A percentile compares a stretch with the other conserved stretches of the same genome.
Evolutionary conservation across 1,140 invertebrate species (phyloP).

Genomic region (Temnothorax curvispinosus): DNA sequence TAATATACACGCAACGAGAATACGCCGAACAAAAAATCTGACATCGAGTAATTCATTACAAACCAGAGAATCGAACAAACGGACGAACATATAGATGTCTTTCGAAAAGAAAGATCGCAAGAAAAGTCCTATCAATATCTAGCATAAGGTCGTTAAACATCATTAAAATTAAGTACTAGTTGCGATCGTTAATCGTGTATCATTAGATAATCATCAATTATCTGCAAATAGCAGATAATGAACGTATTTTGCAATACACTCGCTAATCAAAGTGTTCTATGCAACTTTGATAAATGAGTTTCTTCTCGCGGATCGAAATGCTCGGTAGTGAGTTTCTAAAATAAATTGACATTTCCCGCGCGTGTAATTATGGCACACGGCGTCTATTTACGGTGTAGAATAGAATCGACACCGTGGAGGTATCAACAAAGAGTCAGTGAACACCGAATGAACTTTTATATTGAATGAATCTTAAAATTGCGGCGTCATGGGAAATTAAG

Average conservation of each 20-base stretch:
- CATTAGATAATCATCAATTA: slow-evolving; percentile 8
- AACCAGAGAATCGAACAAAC: background rate
- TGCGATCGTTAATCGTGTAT: background rate
- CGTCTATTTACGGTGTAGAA: slow-evolving; percentile 15
- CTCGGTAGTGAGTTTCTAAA: slow-evolving; percentile 9
- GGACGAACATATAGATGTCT: background rate
- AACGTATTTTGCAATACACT: background rate
- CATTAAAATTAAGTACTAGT: background rate
- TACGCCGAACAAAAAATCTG: background rate
- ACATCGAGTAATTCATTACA: background rate
- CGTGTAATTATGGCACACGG: slow-evolving; percentile 16
- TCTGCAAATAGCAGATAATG: background rate
- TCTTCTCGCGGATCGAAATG: background rate
- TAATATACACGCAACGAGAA: background rate
- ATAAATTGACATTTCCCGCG: slow-evolving; percentile 37
- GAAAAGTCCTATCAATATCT: background rate
- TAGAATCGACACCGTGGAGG: slow-evolving; percentile 30
- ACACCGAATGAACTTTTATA: slow-evolving; percentile 26
- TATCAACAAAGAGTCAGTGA: slow-evolving; percentile 21
- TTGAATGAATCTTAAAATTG: slow-evolving; percentile 20
- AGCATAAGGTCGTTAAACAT: background rate
- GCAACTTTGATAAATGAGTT: slow-evolving; percentile 16
- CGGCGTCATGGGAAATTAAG: background rate
- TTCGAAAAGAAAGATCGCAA: background rate
- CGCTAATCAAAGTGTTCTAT: background rate